phyloP scores from a whole-genome alignment of 1,140 invertebrate species.

The Ceratina japonica region DNA sequence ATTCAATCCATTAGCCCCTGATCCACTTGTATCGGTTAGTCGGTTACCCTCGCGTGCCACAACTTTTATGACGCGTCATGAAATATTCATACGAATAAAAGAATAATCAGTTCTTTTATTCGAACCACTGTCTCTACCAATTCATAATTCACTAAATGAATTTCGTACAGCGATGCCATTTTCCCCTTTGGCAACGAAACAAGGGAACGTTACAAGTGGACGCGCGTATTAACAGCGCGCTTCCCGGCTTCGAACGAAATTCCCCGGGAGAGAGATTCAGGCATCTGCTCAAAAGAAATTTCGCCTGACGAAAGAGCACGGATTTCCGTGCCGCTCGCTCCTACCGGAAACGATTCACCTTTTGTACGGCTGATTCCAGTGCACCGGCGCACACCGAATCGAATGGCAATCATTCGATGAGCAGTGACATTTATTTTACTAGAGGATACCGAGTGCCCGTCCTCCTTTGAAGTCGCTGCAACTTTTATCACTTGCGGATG shows the following conservation, averaged over 20 bases:
- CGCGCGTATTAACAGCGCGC: neutral
- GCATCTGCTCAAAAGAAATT: slow-evolving; percentile 17
- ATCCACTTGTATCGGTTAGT: too few species aligned
- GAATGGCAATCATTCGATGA: slow-evolving; percentile 53
- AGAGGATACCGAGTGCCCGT: neutral
- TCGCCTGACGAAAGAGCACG: slow-evolving; percentile 6
- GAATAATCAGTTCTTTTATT: too few species aligned
- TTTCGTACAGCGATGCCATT: too few species aligned
- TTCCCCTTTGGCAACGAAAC: too few species aligned
- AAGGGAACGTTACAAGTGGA: neutral
- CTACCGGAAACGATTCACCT: slow-evolving; percentile 23
- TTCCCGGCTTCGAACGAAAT: neutral
- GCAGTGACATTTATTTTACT: slow-evolving; percentile 31
- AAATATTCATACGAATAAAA: too few species aligned
- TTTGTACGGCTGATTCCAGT: slow-evolving; percentile 37
- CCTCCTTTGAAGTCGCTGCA: neutral
- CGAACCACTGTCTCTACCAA: too few species aligned
- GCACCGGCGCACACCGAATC: slow-evolving; percentile 26
- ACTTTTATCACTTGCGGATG: neutral
- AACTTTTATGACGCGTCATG: too few species aligned
- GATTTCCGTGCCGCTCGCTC: slow-evolving; percentile 44
- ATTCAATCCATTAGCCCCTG: neutral
- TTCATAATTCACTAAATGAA: too few species aligned
- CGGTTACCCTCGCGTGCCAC: too few species aligned
- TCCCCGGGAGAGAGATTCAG: neutral